Base-by-base conservation (phyloP, 2,797 vertebrate genomes). In the Naso thynnoides region DNA sequence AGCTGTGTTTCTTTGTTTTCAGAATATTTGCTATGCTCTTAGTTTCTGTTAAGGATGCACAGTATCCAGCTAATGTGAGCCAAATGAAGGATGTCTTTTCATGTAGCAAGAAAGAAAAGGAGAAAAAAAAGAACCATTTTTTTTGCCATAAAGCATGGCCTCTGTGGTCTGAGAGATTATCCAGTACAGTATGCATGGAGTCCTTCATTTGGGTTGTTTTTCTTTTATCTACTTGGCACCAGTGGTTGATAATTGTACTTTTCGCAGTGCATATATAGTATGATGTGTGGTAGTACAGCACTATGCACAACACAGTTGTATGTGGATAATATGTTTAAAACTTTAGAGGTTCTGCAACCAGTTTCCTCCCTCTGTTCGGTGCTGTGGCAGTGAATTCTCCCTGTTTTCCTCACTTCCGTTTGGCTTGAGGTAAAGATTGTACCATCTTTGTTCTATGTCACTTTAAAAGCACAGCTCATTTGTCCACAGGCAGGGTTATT, bases 11-110 rank as follows among this genome's bases (percentile, higher is more conserved):
- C 45, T 53, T 47, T 26, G n/a, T 75, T 84, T 79, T 69, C 59
- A 47, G 68, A 66, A 76, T 67, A 62, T 83, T 82, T 71, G 65
- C 78, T 76, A 65, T 86, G 79, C 84, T 86, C 66, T 82, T 83
- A 77, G 84, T 75, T 74, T 88, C 83, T 73, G 78, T 87, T 76
- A 73, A 91, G 83, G 83, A 84, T 73, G 54, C 73, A 79, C 57
- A 61, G 79, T 85, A 78, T 91, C 89, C 86, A 88, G 70, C 78
- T 85, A 89, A 90, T 88, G 81, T 91, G 88, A 91, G 84, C 86
- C 93, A 90, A 90, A 89, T 92, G 91, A 94, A 93, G 93, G 92
- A 92, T 74, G 82, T 89, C 49, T 88, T 90, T 88, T 90, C 82
- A 91, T 91, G 91, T 91, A 93, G 92, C 85, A 86, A 80, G 76